Percentiles rank a stretch among this genome's conserved stretches.
Evolutionary conservation across 2,797 vertebrate genomes (phyloP).

Genomic region (Xenentodon cancila): DNA sequence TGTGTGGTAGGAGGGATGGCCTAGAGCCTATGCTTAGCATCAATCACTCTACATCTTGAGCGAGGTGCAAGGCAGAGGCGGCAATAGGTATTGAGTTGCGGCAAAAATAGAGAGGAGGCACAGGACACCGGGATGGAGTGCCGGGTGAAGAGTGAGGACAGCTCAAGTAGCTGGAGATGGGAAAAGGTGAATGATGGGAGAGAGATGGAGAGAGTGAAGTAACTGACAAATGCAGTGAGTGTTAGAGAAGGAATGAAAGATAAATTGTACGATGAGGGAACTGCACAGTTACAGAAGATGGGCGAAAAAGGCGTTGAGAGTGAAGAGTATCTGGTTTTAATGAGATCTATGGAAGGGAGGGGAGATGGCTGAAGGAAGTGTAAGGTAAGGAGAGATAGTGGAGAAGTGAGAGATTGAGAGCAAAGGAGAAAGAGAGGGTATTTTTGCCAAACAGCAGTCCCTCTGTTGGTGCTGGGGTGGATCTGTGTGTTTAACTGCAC

Average conservation of each 20-base stretch:
- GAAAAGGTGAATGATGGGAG: slow-evolving; percentile 61
- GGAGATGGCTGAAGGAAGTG: slow-evolving; percentile 46
- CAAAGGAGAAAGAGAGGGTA: slow-evolving; percentile 30
- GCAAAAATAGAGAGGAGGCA: slow-evolving; percentile 53
- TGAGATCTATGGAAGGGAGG: slow-evolving; percentile 68
- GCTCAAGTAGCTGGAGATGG: slow-evolving; percentile 57
- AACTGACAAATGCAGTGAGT: slow-evolving; percentile 67
- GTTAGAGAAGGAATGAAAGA: slow-evolving; percentile 54
- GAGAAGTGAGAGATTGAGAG: slow-evolving; percentile 21
- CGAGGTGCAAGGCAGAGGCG: slow-evolving; percentile 51
- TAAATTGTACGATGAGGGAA: slow-evolving; percentile 56
- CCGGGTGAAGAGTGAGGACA: slow-evolving; percentile 62
- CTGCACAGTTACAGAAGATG: slow-evolving; percentile 29
- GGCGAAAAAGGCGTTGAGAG: slow-evolving; percentile 23
- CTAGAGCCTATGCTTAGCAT: slow-evolving; percentile 70
- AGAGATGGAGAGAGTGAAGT: slow-evolving; percentile 56
- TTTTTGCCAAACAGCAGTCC: slow-evolving; percentile 64
- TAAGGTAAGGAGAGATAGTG: slow-evolving; percentile 58
- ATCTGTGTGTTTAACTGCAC: slow-evolving; percentile 76
- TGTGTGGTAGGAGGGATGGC: slow-evolving; percentile 72
- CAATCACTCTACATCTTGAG: slow-evolving; percentile 62
- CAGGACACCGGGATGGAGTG: slow-evolving; percentile 50
- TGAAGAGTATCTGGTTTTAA: slow-evolving; percentile 57
- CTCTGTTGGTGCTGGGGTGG: slow-evolving; percentile 58
- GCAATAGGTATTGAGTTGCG: slow-evolving; percentile 60